Percentiles rank a stretch among this genome's conserved stretches.
phyloP scores from a whole-genome alignment of 2,888 invertebrate species.

The Dyspetes luteomarginatus region DNA sequence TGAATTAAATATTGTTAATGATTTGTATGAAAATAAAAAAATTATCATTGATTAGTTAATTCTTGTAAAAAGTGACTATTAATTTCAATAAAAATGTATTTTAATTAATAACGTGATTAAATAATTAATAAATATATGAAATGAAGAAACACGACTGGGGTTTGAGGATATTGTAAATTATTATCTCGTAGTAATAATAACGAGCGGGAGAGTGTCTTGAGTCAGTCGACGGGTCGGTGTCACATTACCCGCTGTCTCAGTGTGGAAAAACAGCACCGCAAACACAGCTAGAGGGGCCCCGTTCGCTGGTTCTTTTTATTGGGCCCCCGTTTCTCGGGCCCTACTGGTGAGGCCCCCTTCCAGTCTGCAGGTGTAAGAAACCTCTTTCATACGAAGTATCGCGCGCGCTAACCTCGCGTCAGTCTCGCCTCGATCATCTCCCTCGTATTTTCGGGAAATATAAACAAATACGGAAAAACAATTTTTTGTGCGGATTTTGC shows the following conservation, averaged over 20 bases:
- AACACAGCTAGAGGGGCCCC: constrained; percentile 21
- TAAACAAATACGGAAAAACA: neutral
- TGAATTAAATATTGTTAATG: too few species aligned
- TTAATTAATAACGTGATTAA: neutral
- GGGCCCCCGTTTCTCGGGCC: constrained; percentile 67
- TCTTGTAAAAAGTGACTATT: neutral
- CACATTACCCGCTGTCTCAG: constrained; percentile 41
- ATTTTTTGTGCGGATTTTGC: too few species aligned
- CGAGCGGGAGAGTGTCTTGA: constrained; percentile 30
- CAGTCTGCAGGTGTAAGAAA: constrained; percentile 70
- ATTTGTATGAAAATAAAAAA: neutral
- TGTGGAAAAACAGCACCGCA: constrained; percentile 45
- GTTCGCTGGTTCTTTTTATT: constrained; percentile 18
- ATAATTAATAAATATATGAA: neutral
- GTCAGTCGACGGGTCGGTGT: constrained; percentile 59
- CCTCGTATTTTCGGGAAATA: neutral
- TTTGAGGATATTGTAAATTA: neutral
- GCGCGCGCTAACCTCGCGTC: constrained; percentile 48
- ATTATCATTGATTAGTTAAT: neutral
- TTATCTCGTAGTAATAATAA: neutral
- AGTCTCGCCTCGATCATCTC: constrained; percentile 34
- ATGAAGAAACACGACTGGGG: neutral
- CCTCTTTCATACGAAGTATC: constrained; percentile 66
- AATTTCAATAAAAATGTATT: neutral
- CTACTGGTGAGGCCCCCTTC: constrained; percentile 26